Conservation (phyloP, 2,113 vertebrate species). For the Semnornis frantzii region DNA sequence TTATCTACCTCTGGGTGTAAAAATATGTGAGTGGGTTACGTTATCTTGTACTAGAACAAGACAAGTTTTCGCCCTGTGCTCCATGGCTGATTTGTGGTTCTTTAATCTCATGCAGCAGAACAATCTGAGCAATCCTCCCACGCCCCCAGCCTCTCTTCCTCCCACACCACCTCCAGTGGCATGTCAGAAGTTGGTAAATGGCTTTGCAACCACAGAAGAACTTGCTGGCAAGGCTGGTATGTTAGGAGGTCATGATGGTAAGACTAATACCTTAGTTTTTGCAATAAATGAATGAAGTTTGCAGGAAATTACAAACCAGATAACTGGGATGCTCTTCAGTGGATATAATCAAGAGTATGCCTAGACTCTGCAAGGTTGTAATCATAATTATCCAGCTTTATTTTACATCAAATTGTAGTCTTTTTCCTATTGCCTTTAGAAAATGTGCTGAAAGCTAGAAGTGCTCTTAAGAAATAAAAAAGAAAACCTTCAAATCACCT, state of each 20-base stretch:
- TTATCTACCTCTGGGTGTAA: neutral
- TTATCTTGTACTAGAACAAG: neutral
- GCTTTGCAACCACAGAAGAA: constrained; percentile 92
- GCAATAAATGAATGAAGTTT: neutral
- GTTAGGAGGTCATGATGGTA: constrained; percentile 84
- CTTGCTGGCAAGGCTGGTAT: constrained; percentile 87
- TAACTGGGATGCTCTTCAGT: neutral
- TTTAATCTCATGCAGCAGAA: constrained; percentile 86
- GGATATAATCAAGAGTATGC: neutral
- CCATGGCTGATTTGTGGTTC: constrained; percentile 31
- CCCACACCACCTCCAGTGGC: constrained; percentile 92
- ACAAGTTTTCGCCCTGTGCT: neutral
- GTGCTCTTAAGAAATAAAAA: neutral
- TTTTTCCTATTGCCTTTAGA: neutral
- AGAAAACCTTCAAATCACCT: neutral
- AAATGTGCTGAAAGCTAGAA: neutral
- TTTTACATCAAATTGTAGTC: neutral
- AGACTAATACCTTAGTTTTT: neutral
- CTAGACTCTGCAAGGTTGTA: neutral
- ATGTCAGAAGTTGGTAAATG: constrained; percentile 93
- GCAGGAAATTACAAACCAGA: neutral
- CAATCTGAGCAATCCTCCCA: constrained; percentile 97
- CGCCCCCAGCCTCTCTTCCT: constrained; percentile 95
- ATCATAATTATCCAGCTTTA: neutral
- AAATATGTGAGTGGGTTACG: neutral